phyloP scores from a whole-genome alignment of 2,888 invertebrate genomes.

The Empis livida region DNA sequence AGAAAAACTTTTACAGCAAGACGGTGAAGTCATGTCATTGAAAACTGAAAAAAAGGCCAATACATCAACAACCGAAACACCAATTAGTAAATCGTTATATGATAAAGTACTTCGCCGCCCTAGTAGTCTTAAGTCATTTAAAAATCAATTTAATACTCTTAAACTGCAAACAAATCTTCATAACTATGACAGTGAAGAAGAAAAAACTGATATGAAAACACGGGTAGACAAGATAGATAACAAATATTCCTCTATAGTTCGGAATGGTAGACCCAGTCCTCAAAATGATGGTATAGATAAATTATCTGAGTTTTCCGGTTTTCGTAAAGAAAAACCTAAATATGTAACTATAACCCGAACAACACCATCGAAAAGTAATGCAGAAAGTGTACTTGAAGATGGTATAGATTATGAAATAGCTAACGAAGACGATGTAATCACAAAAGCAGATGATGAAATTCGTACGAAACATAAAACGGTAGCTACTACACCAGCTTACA shows the following conservation, averaged over 20 bases:
- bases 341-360: conserved; percentile 55
- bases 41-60: conserved; percentile 31
- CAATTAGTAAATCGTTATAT: conserved; percentile 62
- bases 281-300: conserved; percentile 42
- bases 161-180: conserved; percentile 10
- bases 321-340: conserved; percentile 41
- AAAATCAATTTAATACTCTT: conserved; percentile 25
- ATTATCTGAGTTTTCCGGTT: conserved; percentile 29
- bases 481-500: conserved; percentile 46
- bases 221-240: conserved; percentile 10
- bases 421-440: conserved; percentile 9
- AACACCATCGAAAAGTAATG: conserved; percentile 33
- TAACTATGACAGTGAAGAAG: conserved; percentile 4
- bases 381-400: conserved; percentile 15
- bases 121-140: conserved; percentile 23
- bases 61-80: conserved; percentile 44
- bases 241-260: conserved; percentile 46
- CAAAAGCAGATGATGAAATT: conserved; percentile 8
- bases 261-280: conserved; percentile 46
- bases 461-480: not conserved
- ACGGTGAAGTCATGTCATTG: conserved; percentile 39
- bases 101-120: conserved; percentile 52
- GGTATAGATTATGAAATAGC: conserved; percentile 15
- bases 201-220: conserved; percentile 7
- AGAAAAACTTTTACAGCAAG: conserved; percentile 57